Conservation (phyloP, 2,113 vertebrate species). For the Uria aalge region DNA sequence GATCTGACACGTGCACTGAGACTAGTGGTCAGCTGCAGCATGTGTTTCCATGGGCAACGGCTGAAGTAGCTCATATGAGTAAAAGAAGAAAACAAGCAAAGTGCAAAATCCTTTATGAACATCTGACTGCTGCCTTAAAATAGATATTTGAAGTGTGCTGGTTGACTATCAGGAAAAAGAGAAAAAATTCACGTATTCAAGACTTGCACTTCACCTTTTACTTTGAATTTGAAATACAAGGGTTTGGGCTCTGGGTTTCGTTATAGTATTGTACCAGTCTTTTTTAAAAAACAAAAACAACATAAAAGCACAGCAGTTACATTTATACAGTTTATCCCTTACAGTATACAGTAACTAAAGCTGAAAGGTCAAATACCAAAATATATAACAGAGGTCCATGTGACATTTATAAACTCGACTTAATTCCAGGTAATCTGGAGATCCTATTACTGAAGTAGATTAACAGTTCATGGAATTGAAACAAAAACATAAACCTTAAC, state of each 20-base stretch:
- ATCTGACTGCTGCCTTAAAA: not conserved
- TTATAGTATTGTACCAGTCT: not conserved
- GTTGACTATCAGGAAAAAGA: not conserved
- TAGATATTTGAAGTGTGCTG: not conserved
- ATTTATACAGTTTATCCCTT: not conserved
- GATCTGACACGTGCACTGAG: not conserved
- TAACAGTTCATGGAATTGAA: not conserved
- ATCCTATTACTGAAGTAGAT: not conserved
- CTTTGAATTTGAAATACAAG: not conserved
- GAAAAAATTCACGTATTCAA: not conserved
- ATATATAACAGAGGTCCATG: not conserved
- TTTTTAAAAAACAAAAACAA: not conserved
- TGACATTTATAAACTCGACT: not conserved
- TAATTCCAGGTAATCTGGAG: not conserved
- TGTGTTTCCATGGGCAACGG: conserved; percentile 26
- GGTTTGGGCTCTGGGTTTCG: not conserved
- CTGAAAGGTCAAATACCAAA: not conserved
- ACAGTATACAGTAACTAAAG: not conserved
- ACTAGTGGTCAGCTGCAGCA: not conserved
- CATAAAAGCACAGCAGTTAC: not conserved
- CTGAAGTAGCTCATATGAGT: conserved; percentile 15
- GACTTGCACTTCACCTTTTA: not conserved
- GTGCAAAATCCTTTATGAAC: not conserved
- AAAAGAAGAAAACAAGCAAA: conserved; percentile 11
- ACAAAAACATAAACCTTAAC: not conserved